phyloP scores from a whole-genome alignment of 1,140 invertebrate genomes.

The Yoshiicerus persimilis region DNA sequence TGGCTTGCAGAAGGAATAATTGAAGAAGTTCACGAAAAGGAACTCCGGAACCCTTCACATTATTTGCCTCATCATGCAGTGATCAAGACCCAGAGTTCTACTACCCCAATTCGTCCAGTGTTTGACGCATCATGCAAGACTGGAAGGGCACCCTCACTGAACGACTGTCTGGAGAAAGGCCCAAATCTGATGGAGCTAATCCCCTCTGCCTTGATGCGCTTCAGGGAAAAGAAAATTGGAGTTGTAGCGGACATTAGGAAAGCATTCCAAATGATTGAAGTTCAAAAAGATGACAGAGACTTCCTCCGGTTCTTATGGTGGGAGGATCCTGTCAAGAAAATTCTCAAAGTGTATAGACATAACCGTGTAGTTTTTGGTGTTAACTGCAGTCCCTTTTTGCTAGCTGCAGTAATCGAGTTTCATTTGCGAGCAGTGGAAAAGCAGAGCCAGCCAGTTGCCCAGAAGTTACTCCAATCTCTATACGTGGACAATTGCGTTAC shows the following conservation, averaged over 20 bases:
- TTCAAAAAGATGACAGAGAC: slow-evolving; percentile 49
- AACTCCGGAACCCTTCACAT: neutral
- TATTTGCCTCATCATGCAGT: slow-evolving; percentile 23
- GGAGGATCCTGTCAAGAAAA: neutral
- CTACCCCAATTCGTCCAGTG: slow-evolving; percentile 47
- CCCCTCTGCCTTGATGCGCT: slow-evolving; percentile 51
- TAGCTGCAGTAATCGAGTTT: slow-evolving; percentile 34
- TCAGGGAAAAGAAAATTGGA: slow-evolving; percentile 52
- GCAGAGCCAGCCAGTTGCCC: neutral
- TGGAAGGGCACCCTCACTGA: slow-evolving; percentile 50
- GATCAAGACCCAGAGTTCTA: no score
- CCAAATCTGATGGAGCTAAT: slow-evolving; percentile 54
- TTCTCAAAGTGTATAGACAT: slow-evolving; percentile 26
- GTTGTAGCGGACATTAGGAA: slow-evolving; percentile 54
- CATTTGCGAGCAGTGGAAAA: neutral
- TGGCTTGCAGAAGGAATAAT: slow-evolving; percentile 48
- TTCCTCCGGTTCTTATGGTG: no score
- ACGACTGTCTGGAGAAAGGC: no score
- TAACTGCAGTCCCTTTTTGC: slow-evolving; percentile 37
- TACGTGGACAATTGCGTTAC: no score
- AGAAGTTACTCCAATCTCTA: neutral
- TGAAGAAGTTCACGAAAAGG: neutral
- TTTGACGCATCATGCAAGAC: slow-evolving; percentile 47
- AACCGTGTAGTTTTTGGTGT: slow-evolving; percentile 42
- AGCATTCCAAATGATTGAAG: slow-evolving; percentile 54